Base-by-base conservation (phyloP, 2,113 vertebrate species). In the Epinephelus moara region DNA sequence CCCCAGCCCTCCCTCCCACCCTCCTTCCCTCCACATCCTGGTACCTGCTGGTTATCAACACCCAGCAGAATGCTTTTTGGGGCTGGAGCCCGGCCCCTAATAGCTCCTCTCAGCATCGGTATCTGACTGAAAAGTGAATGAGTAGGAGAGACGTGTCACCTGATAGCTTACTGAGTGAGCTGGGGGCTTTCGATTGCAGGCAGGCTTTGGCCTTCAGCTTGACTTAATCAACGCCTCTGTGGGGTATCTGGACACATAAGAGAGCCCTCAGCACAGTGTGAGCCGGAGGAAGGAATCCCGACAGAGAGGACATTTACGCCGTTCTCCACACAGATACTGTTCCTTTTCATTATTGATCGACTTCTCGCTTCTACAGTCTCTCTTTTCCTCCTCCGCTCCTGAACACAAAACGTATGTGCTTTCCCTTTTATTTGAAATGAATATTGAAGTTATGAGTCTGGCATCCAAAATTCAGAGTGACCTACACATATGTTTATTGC, bases 221-320 rank as follows among this genome's bases (percentile, higher is more conserved):
- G 94, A 93, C 92, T 94, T 94, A 90, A 94, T 92, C 94, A 94
- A 80, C 79, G 84, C 79, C 92, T 90, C 90, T 56, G 90, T 83
- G 77, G 91, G 93, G 68, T 75, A 90, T 90, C 87, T 88, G 85
- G 88, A 91, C 91, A 90, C 91, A 87, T 85, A 78, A 91, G 81
- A 87, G 88, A 89, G 86, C 70, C 86, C 82, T 83, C 64, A 70
- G 83, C 91, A 47, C 81, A 67, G 87, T 12, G 63, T 70, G 89
- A 84, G 83, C 72, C 25, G 21, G 68, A 84, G 80, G 72, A 84
- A 88, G 86, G 75, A 85, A 88, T 90, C 86, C 84, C 59, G 42
- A 70, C 82, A 62, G 83, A 91, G 81, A 45, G 85, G 84, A 85
- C 84, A 89, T 88, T 89, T 91, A 86, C 72, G 18, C n/a, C 27